Conservation (phyloP, 2,888 invertebrate species). For the Rhimphoctona megacephalus region DNA sequence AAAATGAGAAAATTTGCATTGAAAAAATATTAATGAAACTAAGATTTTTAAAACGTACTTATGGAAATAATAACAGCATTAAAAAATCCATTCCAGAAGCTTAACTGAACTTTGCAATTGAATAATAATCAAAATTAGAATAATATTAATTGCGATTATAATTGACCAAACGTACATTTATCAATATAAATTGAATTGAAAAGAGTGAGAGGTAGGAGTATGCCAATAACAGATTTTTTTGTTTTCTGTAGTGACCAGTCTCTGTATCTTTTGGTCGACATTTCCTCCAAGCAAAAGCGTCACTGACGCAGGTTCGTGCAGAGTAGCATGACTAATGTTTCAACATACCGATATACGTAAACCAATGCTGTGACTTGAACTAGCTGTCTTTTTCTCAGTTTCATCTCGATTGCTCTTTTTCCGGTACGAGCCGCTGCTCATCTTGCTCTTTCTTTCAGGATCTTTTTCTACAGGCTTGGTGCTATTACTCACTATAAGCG, state of each 20-base stretch:
- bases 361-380: slow-evolving; percentile 33
- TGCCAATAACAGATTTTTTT: background rate
- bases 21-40: background rate
- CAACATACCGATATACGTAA: slow-evolving; percentile 23
- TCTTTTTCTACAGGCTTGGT: slow-evolving; percentile 39
- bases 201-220: background rate
- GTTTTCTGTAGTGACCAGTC: background rate
- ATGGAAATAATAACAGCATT: no score
- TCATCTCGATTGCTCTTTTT: slow-evolving; percentile 38
- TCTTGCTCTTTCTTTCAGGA: slow-evolving; percentile 10
- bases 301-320: slow-evolving; percentile 55
- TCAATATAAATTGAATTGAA: background rate
- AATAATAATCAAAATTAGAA: background rate
- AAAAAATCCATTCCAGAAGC: background rate
- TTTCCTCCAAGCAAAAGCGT: slow-evolving; percentile 9
- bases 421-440: slow-evolving; percentile 11
- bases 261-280: background rate
- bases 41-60: background rate
- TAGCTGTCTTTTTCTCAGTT: slow-evolving; percentile 37
- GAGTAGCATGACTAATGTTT: slow-evolving; percentile 61
- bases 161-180: background rate
- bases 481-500: slow-evolving; percentile 55
- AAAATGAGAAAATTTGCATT: background rate
- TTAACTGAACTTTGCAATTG: background rate
- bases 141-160: background rate